Base-by-base conservation (phyloP, 2,797 vertebrate genomes). In the Enteromius paludinosus region DNA sequence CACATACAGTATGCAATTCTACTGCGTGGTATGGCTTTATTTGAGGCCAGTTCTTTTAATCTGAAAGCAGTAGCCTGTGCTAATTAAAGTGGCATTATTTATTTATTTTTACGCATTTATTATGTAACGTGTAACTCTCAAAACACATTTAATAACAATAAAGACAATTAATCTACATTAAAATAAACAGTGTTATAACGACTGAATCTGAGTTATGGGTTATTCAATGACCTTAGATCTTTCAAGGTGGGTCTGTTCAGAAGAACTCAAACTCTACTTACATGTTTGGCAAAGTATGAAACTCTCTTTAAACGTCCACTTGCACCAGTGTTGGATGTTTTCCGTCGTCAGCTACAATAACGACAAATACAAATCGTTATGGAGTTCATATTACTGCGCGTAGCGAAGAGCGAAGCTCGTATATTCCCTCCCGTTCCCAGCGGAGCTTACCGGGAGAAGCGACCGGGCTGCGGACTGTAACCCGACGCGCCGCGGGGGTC, bases 201-300 rank as follows among this genome's bases (percentile, higher is more conserved):
- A 64, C 17, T 56, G 41, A 15, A n/a, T 11, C 14, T 25, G 54
- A 28, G 35, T 41, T 73, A 14, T 56, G 14, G 0, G 61, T 66
- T 56, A 74, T 76, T 41, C 30, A 43, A 6, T 69, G 81, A 76
- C 72, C 62, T 76, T 68, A 68, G 4, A 59, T 6, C 4, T 76
- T 72, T 61, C 76, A 89, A 71, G 69, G 49, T 70, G 18, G 12
- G 65, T 23, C 15, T 35, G 41, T 64, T 65, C 49, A 54, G 30
- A 17, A 41, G 18, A 47, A 35, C 23, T 23, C 33, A 28, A 68
- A 38, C 52, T 43, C 6, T 89, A 93, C 93, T 94, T 74, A 93
- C 93, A 78, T 61, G 83, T 43, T 81, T 64, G 2, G 35, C n/a
- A 75, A 69, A 81, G 75, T 79, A 14, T 59, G 73, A 75, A 72